These are phyloP conservation scores for Yponomeuta evonymella DNA, from an alignment of 2,888 invertebrate genomes.

Conservation along the genomic window DNA sequence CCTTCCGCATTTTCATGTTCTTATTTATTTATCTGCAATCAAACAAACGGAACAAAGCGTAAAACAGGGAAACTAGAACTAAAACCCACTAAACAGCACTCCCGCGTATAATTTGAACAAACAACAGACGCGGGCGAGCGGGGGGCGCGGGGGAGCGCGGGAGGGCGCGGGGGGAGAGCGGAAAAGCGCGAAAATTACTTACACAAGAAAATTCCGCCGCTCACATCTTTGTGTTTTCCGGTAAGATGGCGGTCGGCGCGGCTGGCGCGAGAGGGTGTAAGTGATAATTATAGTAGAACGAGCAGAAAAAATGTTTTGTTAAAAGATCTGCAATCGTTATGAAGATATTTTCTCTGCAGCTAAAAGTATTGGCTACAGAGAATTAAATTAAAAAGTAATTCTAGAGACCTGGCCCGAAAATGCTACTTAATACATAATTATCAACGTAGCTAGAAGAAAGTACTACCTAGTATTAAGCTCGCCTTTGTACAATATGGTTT, in stretches of 20 bases:
- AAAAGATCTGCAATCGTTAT: too few relatives aligned
- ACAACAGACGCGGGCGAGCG: conserved; percentile 10
- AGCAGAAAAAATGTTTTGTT: too few relatives aligned
- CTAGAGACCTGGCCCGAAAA: too few relatives aligned
- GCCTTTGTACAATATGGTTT: too few relatives aligned
- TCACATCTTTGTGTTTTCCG: conserved; percentile 75
- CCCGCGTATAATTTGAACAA: conserved; percentile 1
- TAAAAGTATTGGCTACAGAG: too few relatives aligned
- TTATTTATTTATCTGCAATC: not conserved
- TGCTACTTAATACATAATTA: too few relatives aligned
- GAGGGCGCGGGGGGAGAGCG: conserved; percentile 33
- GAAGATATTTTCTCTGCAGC: too few relatives aligned
- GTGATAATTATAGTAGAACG: not conserved
- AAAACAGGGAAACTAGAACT: not conserved
- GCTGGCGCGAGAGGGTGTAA: conserved; percentile 19
- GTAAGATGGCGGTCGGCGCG: conserved; percentile 61
- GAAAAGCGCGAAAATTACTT: conserved; percentile 74
- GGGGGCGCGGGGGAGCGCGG: too few relatives aligned
- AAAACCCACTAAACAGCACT: conserved; percentile 1
- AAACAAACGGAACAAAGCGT: not conserved
- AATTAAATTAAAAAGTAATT: too few relatives aligned
- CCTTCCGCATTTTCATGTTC: not conserved
- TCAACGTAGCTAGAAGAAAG: too few relatives aligned
- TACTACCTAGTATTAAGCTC: too few relatives aligned
- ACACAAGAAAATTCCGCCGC: conserved; percentile 72